Conservation (phyloP, 2,888 invertebrate species). For the Nysson spinosus region DNA sequence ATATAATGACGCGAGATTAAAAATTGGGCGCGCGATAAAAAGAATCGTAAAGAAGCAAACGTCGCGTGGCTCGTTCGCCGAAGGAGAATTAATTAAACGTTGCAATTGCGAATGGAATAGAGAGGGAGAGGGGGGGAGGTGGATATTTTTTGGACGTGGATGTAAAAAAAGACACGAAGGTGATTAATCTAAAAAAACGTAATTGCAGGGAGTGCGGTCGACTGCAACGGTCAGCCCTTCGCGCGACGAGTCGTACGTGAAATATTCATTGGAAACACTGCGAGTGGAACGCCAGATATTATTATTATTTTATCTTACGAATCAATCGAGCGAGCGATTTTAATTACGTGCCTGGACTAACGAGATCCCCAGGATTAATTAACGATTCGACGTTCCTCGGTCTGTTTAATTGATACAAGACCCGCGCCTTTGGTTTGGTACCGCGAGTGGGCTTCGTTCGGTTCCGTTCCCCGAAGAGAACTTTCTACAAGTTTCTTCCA, state of each 20-base stretch:
- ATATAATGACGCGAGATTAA: no score
- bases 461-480: neutral
- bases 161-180: constrained; percentile 29
- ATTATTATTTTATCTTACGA: constrained; percentile 36
- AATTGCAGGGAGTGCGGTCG: constrained; percentile 19
- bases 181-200: constrained; percentile 43
- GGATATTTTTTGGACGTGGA: constrained; percentile 28
- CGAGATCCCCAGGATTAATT: constrained; percentile 41
- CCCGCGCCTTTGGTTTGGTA: constrained; percentile 1
- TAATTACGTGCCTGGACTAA: constrained; percentile 45
- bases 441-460: neutral
- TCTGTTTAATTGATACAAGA: constrained; percentile 14
- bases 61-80: neutral
- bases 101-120: neutral
- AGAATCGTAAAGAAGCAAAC: no score
- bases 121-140: constrained; percentile 2
- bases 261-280: no score
- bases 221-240: neutral
- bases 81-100: neutral
- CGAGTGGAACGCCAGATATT: no score
- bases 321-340: constrained; percentile 44
- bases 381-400: constrained; percentile 15
- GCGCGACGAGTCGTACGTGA: neutral
- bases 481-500: neutral
- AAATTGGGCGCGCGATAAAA: no score